Percentiles rank a stretch among this genome's conserved stretches.
These are phyloP conservation scores for Adelognathus sp. DNA, from an alignment of 2,888 invertebrate genomes.

Conservation along the genomic window DNA sequence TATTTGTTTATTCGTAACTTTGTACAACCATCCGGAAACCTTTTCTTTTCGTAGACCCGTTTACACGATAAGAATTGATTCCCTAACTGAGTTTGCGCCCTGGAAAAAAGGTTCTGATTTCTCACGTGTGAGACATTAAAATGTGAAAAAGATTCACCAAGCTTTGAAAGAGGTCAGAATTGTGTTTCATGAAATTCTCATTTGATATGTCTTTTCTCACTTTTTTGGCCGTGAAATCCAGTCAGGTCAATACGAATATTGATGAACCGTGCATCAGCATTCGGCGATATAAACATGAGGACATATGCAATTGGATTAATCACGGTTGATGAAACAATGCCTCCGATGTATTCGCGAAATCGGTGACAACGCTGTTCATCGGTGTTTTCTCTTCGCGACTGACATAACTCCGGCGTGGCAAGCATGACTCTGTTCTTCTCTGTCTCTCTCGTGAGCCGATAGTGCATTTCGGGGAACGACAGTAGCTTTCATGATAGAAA, in stretches of 20 bases:
- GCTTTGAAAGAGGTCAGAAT: not conserved
- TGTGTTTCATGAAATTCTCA: no score
- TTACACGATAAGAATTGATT: not conserved
- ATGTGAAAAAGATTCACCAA: not conserved
- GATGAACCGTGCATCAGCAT: not conserved
- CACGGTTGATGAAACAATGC: conserved; percentile 27
- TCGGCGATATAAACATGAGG: conserved; percentile 16
- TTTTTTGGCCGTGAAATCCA: not conserved
- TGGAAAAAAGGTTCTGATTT: not conserved
- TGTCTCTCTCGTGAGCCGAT: not conserved
- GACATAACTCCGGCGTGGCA: not conserved
- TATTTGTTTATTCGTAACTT: no score
- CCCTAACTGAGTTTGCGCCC: not conserved
- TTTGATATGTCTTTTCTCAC: no score
- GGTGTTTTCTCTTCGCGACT: conserved; percentile 26
- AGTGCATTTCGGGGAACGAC: conserved; percentile 9
- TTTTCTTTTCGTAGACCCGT: not conserved
- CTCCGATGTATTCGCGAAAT: conserved; percentile 15
- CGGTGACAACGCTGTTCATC: conserved; percentile 36
- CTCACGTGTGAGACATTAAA: not conserved
- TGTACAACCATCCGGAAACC: not conserved
- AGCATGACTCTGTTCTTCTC: not conserved
- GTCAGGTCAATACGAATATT: not conserved
- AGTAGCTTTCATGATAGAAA: conserved; percentile 32
- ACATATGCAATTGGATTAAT: conserved; percentile 24